A percentile compares a stretch with the other conserved stretches of the same genome.
Conservation (phyloP, 2,888 invertebrate genomes). For the Erebia aethiops region DNA sequence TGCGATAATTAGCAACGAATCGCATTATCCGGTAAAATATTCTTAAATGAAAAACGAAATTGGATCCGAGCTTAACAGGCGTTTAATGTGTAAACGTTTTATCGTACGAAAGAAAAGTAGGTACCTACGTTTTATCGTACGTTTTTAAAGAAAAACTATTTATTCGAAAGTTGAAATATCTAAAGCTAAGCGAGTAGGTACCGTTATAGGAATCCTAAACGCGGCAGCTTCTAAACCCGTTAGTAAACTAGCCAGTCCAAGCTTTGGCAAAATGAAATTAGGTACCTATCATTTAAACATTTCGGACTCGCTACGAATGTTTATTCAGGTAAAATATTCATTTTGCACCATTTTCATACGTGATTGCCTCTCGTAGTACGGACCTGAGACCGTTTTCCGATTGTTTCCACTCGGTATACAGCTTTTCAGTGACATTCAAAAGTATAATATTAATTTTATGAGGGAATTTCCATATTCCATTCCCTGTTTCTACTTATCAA, state of each 20-base stretch:
- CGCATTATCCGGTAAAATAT: slow-evolving; percentile 5
- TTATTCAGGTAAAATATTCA: slow-evolving; percentile 33
- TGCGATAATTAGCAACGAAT: slow-evolving; percentile 18
- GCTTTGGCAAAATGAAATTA: too few species aligned
- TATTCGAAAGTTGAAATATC: too few species aligned
- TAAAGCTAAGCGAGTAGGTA: too few species aligned
- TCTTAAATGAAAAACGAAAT: slow-evolving; percentile 16
- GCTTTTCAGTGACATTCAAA: slow-evolving; percentile 1
- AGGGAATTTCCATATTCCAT: too few species aligned
- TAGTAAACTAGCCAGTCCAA: too few species aligned
- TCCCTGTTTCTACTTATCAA: too few species aligned
- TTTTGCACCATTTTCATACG: slow-evolving; percentile 28
- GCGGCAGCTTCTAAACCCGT: too few species aligned
- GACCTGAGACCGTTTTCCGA: slow-evolving; percentile 9
- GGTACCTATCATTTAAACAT: slow-evolving; percentile 23
- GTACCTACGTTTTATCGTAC: not conserved
- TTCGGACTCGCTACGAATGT: slow-evolving; percentile 24
- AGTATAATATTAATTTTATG: not conserved
- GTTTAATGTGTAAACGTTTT: not conserved
- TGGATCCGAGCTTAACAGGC: slow-evolving; percentile 7
- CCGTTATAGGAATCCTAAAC: too few species aligned
- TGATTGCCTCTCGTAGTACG: slow-evolving; percentile 16
- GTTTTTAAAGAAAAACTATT: not conserved
- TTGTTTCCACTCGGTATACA: slow-evolving; percentile 8
- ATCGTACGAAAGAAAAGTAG: not conserved